Evolutionary conservation across 2,888 invertebrate genomes (phyloP).

Genomic region (Julus scandinavius): DNA sequence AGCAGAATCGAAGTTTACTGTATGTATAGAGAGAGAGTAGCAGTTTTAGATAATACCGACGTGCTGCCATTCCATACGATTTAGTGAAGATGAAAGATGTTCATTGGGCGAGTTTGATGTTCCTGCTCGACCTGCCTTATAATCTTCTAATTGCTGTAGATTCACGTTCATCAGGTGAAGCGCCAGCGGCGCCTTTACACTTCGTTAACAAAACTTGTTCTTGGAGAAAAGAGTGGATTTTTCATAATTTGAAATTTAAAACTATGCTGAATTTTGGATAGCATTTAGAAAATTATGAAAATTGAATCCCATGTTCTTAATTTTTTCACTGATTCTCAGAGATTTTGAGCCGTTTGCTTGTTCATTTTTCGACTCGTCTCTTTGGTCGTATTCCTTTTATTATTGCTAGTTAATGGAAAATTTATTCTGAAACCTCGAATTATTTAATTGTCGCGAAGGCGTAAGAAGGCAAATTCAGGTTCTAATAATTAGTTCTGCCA

Average conservation of each 20-base stretch:
- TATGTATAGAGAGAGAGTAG: constrained; percentile 6
- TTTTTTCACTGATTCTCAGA: no score
- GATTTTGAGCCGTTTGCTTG: no score
- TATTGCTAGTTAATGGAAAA: no score
- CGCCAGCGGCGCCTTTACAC: neutral
- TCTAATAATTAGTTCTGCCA: no score
- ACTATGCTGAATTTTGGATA: neutral
- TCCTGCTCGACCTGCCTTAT: constrained; percentile 27
- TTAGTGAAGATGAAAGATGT: constrained; percentile 7
- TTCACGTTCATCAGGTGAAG: neutral
- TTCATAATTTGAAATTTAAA: neutral
- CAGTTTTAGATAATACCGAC: neutral
- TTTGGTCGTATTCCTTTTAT: no score
- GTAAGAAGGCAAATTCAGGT: no score
- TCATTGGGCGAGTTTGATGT: constrained; percentile 19
- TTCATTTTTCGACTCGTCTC: no score
- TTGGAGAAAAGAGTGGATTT: neutral
- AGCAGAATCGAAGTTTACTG: neutral
- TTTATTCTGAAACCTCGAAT: no score
- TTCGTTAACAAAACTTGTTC: neutral
- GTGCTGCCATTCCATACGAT: neutral
- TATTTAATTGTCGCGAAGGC: no score
- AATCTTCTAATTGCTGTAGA: constrained; percentile 19
- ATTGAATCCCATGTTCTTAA: neutral
- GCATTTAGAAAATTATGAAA: neutral